Conservation (phyloP, 2,113 vertebrate genomes). For the Furnarius figulus region DNA sequence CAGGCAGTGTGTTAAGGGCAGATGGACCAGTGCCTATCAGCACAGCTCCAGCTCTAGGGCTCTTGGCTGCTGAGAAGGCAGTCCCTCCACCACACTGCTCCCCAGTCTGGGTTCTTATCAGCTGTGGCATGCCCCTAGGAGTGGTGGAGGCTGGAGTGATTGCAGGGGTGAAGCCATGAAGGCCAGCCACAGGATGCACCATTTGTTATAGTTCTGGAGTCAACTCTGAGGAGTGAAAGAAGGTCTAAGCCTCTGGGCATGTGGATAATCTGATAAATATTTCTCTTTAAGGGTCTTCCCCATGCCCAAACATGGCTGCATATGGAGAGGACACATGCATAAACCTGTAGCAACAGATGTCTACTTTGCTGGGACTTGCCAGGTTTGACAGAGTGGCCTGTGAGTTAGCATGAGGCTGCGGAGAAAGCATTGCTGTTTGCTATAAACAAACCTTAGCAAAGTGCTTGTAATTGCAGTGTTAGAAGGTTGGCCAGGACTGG, state of each 20-base stretch:
- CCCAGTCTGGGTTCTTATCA: not conserved
- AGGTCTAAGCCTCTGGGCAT: not conserved
- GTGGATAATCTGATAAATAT: constrained; percentile 19
- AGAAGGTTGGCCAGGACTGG: constrained; percentile 7
- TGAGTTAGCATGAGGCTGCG: constrained; percentile 15
- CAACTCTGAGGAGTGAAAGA: not conserved
- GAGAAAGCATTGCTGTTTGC: constrained; percentile 37
- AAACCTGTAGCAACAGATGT: not conserved
- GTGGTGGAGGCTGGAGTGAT: not conserved
- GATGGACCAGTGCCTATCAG: not conserved
- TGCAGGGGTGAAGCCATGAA: accelerated
- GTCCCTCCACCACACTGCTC: not conserved
- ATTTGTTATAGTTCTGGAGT: constrained; percentile 50
- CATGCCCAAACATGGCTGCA: not conserved
- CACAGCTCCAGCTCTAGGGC: not conserved
- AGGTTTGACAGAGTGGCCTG: not conserved
- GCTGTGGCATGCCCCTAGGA: not conserved
- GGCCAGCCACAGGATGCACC: not conserved
- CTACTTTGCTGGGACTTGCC: not conserved
- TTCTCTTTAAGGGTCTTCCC: not conserved
- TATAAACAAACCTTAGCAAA: constrained; percentile 54
- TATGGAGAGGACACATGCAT: not conserved
- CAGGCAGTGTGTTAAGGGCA: accelerated
- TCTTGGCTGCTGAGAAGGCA: accelerated
- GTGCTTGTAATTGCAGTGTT: constrained; percentile 40